These are phyloP conservation scores for Thaleichthys pacificus DNA, from an alignment of 2,797 vertebrate genomes.

Conservation along the genomic window DNA sequence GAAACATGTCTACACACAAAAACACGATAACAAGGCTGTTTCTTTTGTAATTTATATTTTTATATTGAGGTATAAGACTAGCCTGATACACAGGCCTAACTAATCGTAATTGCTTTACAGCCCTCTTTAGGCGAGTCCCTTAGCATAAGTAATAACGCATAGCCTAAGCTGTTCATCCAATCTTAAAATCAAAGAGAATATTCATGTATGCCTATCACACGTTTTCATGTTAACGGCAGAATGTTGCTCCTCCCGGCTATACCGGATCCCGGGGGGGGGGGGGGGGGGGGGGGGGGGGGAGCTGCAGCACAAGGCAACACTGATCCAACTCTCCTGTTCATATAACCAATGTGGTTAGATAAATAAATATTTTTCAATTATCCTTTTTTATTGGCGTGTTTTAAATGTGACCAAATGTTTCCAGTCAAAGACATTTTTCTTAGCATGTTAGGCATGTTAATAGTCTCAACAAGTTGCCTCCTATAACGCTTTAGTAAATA, in stretches of 20 bases:
- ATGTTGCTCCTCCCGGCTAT: slow-evolving; percentile 44
- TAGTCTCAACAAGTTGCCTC: slow-evolving; percentile 14
- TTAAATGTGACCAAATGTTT: not conserved
- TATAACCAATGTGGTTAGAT: too few species aligned
- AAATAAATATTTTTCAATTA: too few species aligned
- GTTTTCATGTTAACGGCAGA: slow-evolving; percentile 37
- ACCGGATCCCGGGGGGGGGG: slow-evolving; percentile 17
- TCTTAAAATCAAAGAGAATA: slow-evolving; percentile 66
- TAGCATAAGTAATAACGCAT: slow-evolving; percentile 29
- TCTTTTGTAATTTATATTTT: too few species aligned
- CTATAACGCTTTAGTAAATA: slow-evolving; percentile 1
- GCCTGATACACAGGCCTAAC: not conserved
- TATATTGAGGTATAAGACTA: not conserved
- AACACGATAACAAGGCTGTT: too few species aligned
- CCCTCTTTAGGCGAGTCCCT: not conserved
- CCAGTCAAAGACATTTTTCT: too few species aligned
- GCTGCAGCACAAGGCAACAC: not conserved
- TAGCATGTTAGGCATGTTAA: not conserved
- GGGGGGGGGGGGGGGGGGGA: not conserved
- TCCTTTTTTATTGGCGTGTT: not conserved
- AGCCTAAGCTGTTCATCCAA: slow-evolving; percentile 27
- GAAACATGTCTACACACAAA: too few species aligned
- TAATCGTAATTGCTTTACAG: slow-evolving; percentile 9
- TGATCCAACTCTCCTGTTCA: too few species aligned
- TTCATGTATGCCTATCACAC: slow-evolving; percentile 45